phyloP scores from a whole-genome alignment of 2,888 invertebrate genomes.

The Xestoiulus laeticollis region DNA sequence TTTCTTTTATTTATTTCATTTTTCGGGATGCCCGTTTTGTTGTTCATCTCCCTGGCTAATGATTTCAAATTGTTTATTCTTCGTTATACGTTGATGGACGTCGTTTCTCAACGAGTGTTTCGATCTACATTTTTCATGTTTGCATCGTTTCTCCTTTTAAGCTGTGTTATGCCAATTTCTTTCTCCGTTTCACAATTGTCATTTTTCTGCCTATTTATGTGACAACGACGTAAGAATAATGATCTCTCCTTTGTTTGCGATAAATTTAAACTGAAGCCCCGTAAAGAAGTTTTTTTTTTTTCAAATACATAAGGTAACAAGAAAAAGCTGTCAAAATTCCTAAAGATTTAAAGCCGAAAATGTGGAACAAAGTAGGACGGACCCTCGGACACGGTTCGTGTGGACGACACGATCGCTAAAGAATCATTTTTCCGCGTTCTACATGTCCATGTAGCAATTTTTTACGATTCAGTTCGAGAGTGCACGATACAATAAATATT shows the following conservation, averaged over 20 bases:
- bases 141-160: background rate
- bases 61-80: slow-evolving; percentile 22
- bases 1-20: slow-evolving; percentile 13
- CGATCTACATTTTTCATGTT: slow-evolving; percentile 2
- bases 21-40: background rate
- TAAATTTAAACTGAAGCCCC: background rate
- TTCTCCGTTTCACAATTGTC: background rate
- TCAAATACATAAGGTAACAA: background rate
- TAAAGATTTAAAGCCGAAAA: background rate
- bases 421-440: background rate
- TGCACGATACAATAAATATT: background rate
- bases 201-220: slow-evolving; percentile 36
- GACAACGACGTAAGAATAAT: background rate
- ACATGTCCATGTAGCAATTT: background rate
- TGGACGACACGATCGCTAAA: slow-evolving; percentile 14
- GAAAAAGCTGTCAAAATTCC: background rate
- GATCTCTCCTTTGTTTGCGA: background rate
- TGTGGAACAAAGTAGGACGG: background rate
- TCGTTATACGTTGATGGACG: background rate
- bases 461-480: background rate
- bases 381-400: background rate
- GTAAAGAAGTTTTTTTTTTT: background rate
- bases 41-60: background rate
- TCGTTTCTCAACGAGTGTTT: background rate
- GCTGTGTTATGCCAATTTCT: background rate